Percentiles rank a stretch among this genome's conserved stretches.
Evolutionary conservation across 2,888 invertebrate species (phyloP).

Genomic region (Cantharis rustica): DNA sequence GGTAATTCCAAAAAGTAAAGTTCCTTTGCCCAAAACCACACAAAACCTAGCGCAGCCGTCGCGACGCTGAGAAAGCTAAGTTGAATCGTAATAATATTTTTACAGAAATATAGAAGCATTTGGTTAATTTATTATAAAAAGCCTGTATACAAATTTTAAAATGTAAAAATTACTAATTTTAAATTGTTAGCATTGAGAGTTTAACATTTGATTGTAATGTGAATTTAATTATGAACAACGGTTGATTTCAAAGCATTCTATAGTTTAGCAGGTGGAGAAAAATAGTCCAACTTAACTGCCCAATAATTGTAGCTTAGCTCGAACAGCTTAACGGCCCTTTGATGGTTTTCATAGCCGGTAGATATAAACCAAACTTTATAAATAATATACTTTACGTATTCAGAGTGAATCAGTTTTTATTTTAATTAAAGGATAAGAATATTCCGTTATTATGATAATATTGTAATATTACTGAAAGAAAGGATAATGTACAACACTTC

Average conservation of each 20-base stretch:
- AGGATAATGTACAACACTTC: not conserved
- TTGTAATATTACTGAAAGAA: not conserved
- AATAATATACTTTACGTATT: not conserved
- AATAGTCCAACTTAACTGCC: not conserved
- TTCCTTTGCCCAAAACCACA: too few relatives aligned
- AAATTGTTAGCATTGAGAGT: too few relatives aligned
- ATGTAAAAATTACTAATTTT: too few relatives aligned
- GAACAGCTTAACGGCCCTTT: not conserved
- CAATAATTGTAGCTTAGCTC: not conserved
- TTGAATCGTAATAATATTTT: too few relatives aligned
- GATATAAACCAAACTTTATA: not conserved
- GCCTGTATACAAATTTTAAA: too few relatives aligned
- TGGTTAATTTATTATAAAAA: too few relatives aligned
- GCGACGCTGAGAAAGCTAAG: too few relatives aligned
- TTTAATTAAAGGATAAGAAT: not conserved
- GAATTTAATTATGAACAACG: not conserved
- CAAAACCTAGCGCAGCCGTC: too few relatives aligned
- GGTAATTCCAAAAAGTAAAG: too few relatives aligned
- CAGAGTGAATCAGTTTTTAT: not conserved
- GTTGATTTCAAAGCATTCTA: not conserved
- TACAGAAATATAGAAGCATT: too few relatives aligned
- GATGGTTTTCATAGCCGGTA: not conserved
- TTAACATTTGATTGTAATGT: not conserved
- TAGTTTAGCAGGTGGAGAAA: not conserved
- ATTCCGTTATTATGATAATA: not conserved